These are phyloP conservation scores for Leptodactylus fuscus DNA, from an alignment of 2,113 vertebrate species.

Conservation along the genomic window DNA sequence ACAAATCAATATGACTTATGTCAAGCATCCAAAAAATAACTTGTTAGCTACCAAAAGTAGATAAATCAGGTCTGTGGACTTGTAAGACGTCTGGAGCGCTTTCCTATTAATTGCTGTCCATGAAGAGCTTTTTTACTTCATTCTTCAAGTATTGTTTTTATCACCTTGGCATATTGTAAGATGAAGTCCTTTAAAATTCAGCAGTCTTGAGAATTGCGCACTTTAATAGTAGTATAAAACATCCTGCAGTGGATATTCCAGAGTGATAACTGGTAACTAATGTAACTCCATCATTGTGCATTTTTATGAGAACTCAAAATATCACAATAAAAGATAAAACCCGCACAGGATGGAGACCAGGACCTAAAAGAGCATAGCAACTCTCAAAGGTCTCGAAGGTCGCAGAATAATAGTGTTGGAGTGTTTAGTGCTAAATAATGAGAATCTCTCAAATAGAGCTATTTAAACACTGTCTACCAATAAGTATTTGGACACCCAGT, in stretches of 20 bases:
- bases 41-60: constrained; percentile 28
- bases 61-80: constrained; percentile 33
- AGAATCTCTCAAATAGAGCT: too few relatives aligned
- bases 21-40: not conserved
- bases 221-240: constrained; percentile 14
- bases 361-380: too few relatives aligned
- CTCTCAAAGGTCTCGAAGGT: too few relatives aligned
- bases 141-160: constrained; percentile 30
- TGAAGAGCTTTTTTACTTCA: not conserved
- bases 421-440: too few relatives aligned
- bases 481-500: too few relatives aligned
- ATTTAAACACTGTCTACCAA: too few relatives aligned
- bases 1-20: constrained; percentile 15
- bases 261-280: not conserved
- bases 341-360: too few relatives aligned
- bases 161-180: constrained; percentile 25
- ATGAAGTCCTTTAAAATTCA: constrained; percentile 32
- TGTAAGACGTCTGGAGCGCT: constrained; percentile 6
- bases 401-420: too few relatives aligned
- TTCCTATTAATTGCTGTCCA: constrained; percentile 16
- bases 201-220: constrained; percentile 31
- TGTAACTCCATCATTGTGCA: constrained; percentile 15
- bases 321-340: too few relatives aligned
- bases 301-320: constrained; percentile 21
- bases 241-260: not conserved